Conservation (phyloP, 1,140 invertebrate species). For the Brachionus rotundiformis region DNA sequence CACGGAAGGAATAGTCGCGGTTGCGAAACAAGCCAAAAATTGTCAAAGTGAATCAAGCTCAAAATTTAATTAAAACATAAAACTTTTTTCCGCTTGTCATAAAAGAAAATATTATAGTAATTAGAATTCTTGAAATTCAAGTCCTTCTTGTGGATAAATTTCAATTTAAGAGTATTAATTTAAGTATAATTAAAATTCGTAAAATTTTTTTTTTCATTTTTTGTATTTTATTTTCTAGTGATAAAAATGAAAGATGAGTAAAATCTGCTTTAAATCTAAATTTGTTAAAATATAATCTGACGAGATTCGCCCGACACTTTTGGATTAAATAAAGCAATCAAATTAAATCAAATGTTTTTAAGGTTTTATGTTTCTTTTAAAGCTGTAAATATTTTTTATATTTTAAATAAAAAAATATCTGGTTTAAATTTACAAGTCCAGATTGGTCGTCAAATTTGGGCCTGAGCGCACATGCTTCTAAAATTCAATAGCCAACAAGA, state of each 20-base stretch:
- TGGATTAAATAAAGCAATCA: constrained; percentile 3
- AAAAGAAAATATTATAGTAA: neutral
- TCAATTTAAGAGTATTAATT: neutral
- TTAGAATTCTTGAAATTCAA: neutral
- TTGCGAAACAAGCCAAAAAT: neutral
- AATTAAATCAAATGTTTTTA: neutral
- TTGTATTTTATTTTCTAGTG: too few species aligned
- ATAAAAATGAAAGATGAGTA: constrained; percentile 4
- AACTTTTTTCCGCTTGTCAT: neutral
- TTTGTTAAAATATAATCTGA: neutral
- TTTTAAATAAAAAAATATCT: neutral
- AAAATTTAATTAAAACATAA: constrained; percentile 6
- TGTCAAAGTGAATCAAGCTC: neutral
- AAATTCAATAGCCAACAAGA: neutral
- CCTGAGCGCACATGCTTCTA: neutral
- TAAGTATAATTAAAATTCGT: neutral
- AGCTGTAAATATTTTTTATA: constrained; percentile 26
- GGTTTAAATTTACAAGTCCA: neutral
- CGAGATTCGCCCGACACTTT: neutral
- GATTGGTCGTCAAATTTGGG: neutral
- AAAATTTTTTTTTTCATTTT: neutral
- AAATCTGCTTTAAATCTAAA: constrained; percentile 3
- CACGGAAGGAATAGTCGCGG: neutral
- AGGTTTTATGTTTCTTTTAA: constrained; percentile 15
- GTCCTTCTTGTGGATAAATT: neutral